Percentiles rank a stretch among this genome's conserved stretches.
These are phyloP conservation scores for Gryllus bimaculatus DNA, from an alignment of 1,140 invertebrate species.

Conservation along the genomic window DNA sequence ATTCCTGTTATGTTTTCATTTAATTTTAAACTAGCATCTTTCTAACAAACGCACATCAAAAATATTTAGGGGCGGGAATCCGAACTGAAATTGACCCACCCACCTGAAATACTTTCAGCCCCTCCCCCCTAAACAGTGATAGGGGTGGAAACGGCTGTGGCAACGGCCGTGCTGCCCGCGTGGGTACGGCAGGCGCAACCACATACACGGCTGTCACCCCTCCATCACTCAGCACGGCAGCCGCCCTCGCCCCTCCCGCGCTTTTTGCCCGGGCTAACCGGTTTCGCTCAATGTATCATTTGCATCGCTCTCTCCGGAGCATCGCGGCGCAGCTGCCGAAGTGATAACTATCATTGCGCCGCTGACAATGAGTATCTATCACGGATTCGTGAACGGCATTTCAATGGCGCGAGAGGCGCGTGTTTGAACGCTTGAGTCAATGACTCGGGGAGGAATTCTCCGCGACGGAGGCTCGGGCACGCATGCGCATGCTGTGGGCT, in stretches of 20 bases:
- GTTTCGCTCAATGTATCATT: not conserved
- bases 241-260: not conserved
- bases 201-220: not conserved
- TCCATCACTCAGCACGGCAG: not conserved
- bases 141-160: not conserved
- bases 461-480: too few species aligned
- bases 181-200: too few species aligned
- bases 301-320: not conserved
- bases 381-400: not conserved
- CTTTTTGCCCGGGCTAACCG: not conserved
- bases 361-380: not conserved
- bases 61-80: too few species aligned
- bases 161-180: too few species aligned
- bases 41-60: too few species aligned
- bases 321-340: not conserved
- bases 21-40: too few species aligned
- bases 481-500: too few species aligned
- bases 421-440: not conserved
- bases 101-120: too few species aligned
- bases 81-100: too few species aligned
- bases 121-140: too few species aligned
- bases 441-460: not conserved
- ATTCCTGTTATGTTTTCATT: too few species aligned
- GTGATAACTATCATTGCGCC: not conserved
- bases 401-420: not conserved